Evolutionary conservation across 2,797 vertebrate genomes (phyloP).

Genomic region (Sciurus vulgaris): DNA sequence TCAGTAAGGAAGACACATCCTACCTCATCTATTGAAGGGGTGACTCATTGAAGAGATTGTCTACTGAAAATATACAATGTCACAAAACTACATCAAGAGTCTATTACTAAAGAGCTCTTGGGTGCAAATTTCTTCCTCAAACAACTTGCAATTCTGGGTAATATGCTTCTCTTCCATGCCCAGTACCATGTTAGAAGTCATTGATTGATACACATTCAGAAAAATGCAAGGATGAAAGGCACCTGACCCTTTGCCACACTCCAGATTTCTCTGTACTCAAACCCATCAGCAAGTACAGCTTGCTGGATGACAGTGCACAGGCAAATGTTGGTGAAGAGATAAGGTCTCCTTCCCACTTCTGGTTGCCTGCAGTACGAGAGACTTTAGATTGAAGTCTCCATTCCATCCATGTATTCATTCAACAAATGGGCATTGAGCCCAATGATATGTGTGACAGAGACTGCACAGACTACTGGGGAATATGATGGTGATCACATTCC

Average conservation of each 20-base stretch:
- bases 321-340: neutral
- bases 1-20: slow-evolving; percentile 5
- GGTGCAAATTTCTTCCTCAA: neutral
- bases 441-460: neutral
- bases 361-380: neutral
- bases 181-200: neutral
- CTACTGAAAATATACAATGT: neutral
- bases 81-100: slow-evolving; percentile 20
- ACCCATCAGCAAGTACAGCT: neutral
- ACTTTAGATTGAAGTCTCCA: neutral
- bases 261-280: neutral
- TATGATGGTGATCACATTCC: neutral
- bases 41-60: neutral
- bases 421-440: neutral
- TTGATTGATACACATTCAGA: neutral
- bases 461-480: neutral
- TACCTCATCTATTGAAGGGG: neutral
- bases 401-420: neutral
- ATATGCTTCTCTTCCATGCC: neutral
- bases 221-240: neutral
- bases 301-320: neutral
- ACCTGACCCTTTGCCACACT: neutral
- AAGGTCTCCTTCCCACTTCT: neutral
- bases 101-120: neutral
- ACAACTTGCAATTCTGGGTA: neutral